These are phyloP conservation scores for Halcyon malimbica DNA, from an alignment of 2,113 vertebrate genomes.

Conservation along the genomic window DNA sequence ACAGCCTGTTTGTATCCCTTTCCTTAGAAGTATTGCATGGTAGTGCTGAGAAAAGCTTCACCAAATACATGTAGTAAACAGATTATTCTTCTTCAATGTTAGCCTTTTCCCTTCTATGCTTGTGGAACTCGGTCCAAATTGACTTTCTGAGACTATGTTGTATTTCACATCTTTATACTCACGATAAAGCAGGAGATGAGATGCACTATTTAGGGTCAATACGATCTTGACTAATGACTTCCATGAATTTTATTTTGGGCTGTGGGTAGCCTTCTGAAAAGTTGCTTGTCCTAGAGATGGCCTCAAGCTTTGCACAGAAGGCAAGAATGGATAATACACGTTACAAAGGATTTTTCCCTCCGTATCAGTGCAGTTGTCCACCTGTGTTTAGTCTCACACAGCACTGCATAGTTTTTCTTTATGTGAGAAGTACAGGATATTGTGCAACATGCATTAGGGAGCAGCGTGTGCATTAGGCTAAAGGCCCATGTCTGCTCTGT, in stretches of 20 bases:
- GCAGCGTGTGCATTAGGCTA: not conserved
- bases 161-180: not conserved
- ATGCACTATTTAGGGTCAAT: not conserved
- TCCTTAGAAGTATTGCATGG: not conserved
- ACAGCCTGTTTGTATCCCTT: not conserved
- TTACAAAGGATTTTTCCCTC: not conserved
- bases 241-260: not conserved
- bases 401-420: not conserved
- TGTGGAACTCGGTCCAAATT: not conserved
- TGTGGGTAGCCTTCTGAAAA: not conserved
- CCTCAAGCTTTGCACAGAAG: not conserved
- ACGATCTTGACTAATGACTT: not conserved
- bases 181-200: not conserved
- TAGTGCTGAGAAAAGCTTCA: not conserved
- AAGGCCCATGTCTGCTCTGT: rapidly evolving
- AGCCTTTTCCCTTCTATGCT: not conserved
- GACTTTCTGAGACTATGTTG: not conserved
- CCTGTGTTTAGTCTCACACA: not conserved
- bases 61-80: not conserved
- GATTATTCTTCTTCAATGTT: not conserved
- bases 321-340: not conserved
- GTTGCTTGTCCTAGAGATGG: not conserved
- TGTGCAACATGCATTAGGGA: not conserved
- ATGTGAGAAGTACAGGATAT: not conserved
- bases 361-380: not conserved